A percentile compares a stretch with the other conserved stretches of the same genome.
These are phyloP conservation scores for Laterallus jamaicensis DNA, from an alignment of 2,113 vertebrate genomes.

Conservation along the genomic window DNA sequence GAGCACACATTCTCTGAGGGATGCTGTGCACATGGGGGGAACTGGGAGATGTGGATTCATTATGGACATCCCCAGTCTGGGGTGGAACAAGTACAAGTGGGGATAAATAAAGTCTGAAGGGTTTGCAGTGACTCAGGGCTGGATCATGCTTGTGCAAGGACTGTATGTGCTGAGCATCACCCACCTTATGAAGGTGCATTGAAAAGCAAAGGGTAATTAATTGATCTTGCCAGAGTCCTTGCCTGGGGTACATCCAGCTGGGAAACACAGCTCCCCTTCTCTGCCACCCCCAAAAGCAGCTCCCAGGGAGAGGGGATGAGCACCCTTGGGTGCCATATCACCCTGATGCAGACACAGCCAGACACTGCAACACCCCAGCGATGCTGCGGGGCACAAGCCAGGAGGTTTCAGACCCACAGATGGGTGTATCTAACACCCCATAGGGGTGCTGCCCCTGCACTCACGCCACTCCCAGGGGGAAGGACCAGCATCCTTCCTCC, in stretches of 20 bases:
- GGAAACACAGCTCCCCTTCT: not conserved
- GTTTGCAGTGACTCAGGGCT: not conserved
- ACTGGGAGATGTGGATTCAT: not conserved
- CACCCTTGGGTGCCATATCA: not conserved
- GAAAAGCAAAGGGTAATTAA: not conserved
- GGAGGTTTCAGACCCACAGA: not conserved
- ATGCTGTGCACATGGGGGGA: not conserved
- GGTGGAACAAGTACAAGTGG: not conserved
- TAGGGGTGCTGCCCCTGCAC: not conserved
- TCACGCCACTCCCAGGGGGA: accelerated
- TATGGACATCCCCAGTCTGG: not conserved
- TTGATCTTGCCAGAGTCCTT: not conserved
- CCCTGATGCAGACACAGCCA: accelerated
- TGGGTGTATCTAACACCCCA: not conserved
- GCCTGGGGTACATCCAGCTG: not conserved
- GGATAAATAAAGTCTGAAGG: accelerated
- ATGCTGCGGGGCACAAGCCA: not conserved
- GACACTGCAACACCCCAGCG: accelerated
- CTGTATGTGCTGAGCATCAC: accelerated
- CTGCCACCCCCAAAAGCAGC: not conserved
- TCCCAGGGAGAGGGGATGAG: not conserved
- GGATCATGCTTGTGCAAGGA: not conserved
- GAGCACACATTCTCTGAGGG: accelerated
- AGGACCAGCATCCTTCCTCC: not conserved
- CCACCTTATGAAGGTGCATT: not conserved